phyloP scores from a whole-genome alignment of 2,113 vertebrate species.

The Sylvicapra grimmia region DNA sequence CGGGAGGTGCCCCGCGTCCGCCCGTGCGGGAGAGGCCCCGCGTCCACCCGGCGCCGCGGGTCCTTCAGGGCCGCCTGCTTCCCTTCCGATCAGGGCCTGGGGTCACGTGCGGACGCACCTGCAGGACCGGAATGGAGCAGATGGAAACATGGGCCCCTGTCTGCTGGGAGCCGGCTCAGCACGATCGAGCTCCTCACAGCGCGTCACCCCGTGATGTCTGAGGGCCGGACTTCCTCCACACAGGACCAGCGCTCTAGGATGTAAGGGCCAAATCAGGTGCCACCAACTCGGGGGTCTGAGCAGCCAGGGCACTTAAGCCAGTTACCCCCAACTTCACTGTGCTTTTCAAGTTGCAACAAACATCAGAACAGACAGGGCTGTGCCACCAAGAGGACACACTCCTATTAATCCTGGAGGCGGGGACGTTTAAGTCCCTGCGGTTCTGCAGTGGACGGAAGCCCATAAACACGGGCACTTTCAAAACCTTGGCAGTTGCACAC shows the following conservation, averaged over 20 bases:
- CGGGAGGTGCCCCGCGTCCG: fast-evolving
- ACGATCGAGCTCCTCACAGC: not conserved
- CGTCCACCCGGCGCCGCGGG: not conserved
- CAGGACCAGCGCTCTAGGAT: not conserved
- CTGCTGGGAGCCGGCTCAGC: not conserved
- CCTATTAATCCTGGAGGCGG: not conserved
- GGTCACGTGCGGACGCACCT: fast-evolving
- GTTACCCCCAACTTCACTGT: not conserved
- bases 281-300: not conserved
- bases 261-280: not conserved
- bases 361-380: too few species aligned
- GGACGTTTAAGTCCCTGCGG: not conserved
- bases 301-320: not conserved
- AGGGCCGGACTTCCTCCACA: not conserved
- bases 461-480: not conserved
- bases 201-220: too few species aligned
- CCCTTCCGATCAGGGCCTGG: not conserved
- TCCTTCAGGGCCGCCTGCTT: not conserved
- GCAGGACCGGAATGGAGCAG: not conserved
- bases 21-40: fast-evolving
- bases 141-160: not conserved
- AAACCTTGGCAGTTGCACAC: not conserved
- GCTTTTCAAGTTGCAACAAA: not conserved
- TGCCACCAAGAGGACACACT: not conserved
- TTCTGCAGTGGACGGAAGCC: not conserved